Percentiles rank a stretch among this genome's conserved stretches.
phyloP scores from a whole-genome alignment of 2,797 vertebrate species.

The Uromys caudimaculatus region DNA sequence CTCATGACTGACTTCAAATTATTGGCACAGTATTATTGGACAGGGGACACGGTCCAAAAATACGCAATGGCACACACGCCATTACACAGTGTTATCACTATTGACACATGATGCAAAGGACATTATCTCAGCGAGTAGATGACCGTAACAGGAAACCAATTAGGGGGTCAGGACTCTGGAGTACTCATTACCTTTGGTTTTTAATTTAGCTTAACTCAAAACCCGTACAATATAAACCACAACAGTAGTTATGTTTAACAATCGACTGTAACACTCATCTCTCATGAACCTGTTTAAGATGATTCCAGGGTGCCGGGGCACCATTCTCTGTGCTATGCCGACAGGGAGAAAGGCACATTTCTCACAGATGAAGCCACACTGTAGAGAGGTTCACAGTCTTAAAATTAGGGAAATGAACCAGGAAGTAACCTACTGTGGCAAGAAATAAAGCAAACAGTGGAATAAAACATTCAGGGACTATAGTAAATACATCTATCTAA shows the following conservation, averaged over 20 bases:
- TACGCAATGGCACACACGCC: not conserved
- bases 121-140: not conserved
- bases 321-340: not conserved
- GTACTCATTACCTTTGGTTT: conserved; percentile 29
- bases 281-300: not conserved
- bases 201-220: conserved; percentile 25
- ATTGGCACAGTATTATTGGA: not conserved
- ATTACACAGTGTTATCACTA: not conserved
- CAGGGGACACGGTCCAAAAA: not conserved
- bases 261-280: not conserved
- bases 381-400: not conserved
- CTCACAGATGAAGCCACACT: not conserved
- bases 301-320: not conserved
- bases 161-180: conserved; percentile 11
- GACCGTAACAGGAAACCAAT: conserved; percentile 1
- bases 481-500: not conserved
- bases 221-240: conserved; percentile 22
- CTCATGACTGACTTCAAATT: not conserved
- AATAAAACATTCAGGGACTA: conserved; percentile 23
- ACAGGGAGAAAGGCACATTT: not conserved
- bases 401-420: conserved; percentile 32
- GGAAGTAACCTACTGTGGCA: conserved; percentile 31
- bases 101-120: not conserved
- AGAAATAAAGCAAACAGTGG: conserved; percentile 33
- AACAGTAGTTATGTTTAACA: conserved; percentile 33